phyloP scores from a whole-genome alignment of 64 coral and sea anemone genomes.

The Orbicella faveolata region DNA sequence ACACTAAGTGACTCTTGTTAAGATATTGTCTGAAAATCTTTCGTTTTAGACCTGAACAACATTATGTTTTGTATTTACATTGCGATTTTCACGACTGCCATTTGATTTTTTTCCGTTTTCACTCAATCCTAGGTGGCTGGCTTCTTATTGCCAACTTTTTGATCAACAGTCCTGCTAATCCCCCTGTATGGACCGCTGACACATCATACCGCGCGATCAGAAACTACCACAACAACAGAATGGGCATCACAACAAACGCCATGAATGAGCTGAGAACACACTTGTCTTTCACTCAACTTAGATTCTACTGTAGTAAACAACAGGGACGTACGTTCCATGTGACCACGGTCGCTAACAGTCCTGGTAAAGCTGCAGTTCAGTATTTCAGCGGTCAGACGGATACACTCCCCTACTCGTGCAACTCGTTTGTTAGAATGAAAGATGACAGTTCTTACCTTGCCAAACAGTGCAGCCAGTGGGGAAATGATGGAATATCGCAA shows the following conservation, averaged over 20 bases:
- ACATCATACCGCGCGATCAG: neutral
- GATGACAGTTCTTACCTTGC: constrained; percentile 3
- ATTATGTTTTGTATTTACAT: neutral
- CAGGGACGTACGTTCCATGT: constrained; percentile 19
- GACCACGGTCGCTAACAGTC: neutral
- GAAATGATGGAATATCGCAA: neutral
- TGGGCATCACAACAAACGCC: neutral
- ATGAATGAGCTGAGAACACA: neutral
- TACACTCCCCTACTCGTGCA: neutral
- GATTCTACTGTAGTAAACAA: constrained; percentile 21
- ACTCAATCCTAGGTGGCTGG: constrained; percentile 4
- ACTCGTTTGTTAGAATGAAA: neutral
- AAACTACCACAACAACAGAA: constrained; percentile 15
- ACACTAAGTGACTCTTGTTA: no score
- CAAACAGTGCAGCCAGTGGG: neutral
- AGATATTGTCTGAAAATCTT: no score
- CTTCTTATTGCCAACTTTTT: constrained; percentile 1
- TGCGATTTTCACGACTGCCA: neutral
- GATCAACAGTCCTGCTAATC: neutral
- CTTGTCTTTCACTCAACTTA: constrained; percentile 10
- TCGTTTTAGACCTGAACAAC: neutral
- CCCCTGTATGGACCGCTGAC: neutral
- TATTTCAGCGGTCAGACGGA: neutral
- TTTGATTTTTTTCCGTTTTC: neutral
- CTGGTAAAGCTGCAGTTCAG: neutral